phyloP scores from a whole-genome alignment of 2,797 vertebrate genomes.

The Leptatherina wallacei region DNA sequence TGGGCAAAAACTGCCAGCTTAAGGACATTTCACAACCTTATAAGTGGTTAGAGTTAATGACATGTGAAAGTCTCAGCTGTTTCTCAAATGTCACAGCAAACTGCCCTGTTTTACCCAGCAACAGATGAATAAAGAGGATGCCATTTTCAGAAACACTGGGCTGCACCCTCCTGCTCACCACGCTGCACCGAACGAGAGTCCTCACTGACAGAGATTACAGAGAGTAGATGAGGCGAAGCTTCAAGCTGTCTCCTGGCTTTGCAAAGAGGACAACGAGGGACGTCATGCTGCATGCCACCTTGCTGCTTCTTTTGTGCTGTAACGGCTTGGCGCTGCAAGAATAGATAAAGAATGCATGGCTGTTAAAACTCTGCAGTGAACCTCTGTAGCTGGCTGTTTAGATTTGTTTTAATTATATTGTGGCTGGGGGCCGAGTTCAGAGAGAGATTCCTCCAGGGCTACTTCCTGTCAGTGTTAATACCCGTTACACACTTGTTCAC shows the following conservation, averaged over 20 bases:
- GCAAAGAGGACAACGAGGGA: constrained; percentile 62
- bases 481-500: constrained; percentile 27
- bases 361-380: constrained; percentile 55
- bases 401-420: constrained; percentile 70
- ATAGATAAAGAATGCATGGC: constrained; percentile 51
- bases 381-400: constrained; percentile 56
- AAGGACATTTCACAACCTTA: too few species aligned
- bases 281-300: constrained; percentile 55
- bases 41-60: too few species aligned
- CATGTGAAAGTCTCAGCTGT: neutral
- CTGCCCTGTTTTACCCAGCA: constrained; percentile 25
- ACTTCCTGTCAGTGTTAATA: constrained; percentile 61
- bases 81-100: constrained; percentile 21
- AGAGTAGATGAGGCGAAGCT: constrained; percentile 58
- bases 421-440: constrained; percentile 57
- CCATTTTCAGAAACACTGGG: constrained; percentile 45
- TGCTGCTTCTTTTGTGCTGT: constrained; percentile 64
- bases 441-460: constrained; percentile 55
- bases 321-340: constrained; percentile 45
- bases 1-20: too few species aligned
- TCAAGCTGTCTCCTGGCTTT: constrained; percentile 63
- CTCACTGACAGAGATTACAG: constrained; percentile 66
- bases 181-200: constrained; percentile 49
- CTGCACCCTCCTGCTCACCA: constrained; percentile 47
- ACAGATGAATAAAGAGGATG: constrained; percentile 30